A percentile compares a stretch with the other conserved stretches of the same genome.
Evolutionary conservation across 2,888 invertebrate species (phyloP).

Genomic region (Osmoderma eremita): DNA sequence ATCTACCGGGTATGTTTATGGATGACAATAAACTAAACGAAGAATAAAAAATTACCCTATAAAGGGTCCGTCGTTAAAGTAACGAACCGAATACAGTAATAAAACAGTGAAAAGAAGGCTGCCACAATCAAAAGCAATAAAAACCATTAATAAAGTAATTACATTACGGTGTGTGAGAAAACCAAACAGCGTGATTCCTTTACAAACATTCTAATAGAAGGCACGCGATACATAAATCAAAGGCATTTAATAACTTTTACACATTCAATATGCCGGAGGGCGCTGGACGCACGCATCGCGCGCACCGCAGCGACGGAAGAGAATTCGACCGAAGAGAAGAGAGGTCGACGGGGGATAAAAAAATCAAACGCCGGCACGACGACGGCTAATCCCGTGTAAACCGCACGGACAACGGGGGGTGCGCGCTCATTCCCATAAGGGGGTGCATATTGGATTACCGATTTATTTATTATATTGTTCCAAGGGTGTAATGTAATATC

Average conservation of each 20-base stretch:
- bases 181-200: slow-evolving; percentile 61
- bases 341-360: slow-evolving; percentile 40
- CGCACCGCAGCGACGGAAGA: slow-evolving; percentile 52
- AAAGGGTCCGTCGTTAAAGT: too few species aligned
- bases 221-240: slow-evolving; percentile 60
- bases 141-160: slow-evolving; percentile 42
- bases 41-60: too few species aligned
- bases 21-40: too few species aligned
- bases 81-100: too few species aligned
- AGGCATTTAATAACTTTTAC: slow-evolving; percentile 62
- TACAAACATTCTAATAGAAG: slow-evolving; percentile 60
- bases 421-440: slow-evolving; percentile 55
- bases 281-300: slow-evolving; percentile 18
- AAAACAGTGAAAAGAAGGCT: too few species aligned
- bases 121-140: slow-evolving; percentile 23
- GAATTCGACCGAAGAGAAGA: slow-evolving; percentile 49
- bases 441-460: slow-evolving; percentile 63
- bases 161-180: slow-evolving; percentile 57
- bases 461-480: slow-evolving; percentile 62
- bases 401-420: slow-evolving; percentile 58
- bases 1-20: too few species aligned
- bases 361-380: slow-evolving; percentile 41
- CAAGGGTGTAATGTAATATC: slow-evolving; percentile 60
- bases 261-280: slow-evolving; percentile 60
- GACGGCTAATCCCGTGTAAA: slow-evolving; percentile 62